Conservation (phyloP, 2,888 invertebrate genomes). For the Tanaodytes sp. region DNA sequence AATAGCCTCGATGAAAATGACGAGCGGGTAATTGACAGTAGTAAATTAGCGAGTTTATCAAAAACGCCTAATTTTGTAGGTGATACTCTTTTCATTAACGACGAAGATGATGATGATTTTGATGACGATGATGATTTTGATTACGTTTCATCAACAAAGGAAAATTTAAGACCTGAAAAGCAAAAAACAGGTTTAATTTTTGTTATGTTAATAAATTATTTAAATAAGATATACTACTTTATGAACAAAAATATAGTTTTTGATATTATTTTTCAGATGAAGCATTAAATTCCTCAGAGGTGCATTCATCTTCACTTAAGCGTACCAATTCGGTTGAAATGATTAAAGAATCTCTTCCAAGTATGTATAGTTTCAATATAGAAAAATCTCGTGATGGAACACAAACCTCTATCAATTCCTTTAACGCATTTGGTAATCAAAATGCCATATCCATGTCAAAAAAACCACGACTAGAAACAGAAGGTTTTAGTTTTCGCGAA, state of each 20-base stretch:
- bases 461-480: conserved; percentile 27
- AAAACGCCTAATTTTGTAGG: too few relatives aligned
- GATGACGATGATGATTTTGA: conserved; percentile 5
- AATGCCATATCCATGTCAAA: conserved; percentile 51
- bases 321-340: background rate
- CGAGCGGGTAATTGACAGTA: too few relatives aligned
- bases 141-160: conserved; percentile 1
- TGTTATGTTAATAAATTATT: background rate
- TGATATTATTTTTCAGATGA: too few relatives aligned
- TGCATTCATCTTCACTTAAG: too few relatives aligned
- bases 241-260: background rate
- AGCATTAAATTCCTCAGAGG: too few relatives aligned
- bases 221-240: background rate
- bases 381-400: conserved; percentile 55
- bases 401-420: background rate
- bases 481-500: conserved; percentile 25
- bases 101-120: too few relatives aligned
- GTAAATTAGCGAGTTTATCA: too few relatives aligned
- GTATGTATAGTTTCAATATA: conserved; percentile 60
- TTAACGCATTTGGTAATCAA: conserved; percentile 33
- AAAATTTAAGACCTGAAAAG: background rate
- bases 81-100: too few relatives aligned
- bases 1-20: too few relatives aligned
- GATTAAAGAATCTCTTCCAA: conserved; percentile 24
- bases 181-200: background rate